Evolutionary conservation across 2,113 vertebrate genomes (phyloP), one percentile per base, ranked within the genome.

Genomic region (Mungos mungo): DNA sequence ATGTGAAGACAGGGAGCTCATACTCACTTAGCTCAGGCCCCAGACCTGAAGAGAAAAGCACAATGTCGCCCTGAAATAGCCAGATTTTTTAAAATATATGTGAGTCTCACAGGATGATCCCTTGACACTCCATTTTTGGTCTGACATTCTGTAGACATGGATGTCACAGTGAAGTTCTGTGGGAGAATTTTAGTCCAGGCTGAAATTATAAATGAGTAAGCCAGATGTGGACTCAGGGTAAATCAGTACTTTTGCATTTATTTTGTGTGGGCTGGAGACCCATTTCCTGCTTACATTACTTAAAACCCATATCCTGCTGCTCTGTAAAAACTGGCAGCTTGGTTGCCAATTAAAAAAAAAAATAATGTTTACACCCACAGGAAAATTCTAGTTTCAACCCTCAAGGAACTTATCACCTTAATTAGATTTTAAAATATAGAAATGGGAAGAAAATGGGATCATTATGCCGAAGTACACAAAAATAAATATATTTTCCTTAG

Each of bases 391-490:
- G 47, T 96, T 90, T 96, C 97, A 94, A 57, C 85, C 87, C 95
- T 94, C 81, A 96, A 94, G 88, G 94, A 97, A 93, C 94, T 45
- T 97, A 91, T 88, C 96, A 95, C 94, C 88, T 97, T 98, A 96
- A 97, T 98, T 97, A 96, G 94, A 95, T 97, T 97, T 95, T 88
- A 97, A 97, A 98, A 98, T 97, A 96, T 63, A 97, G 76, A 97
- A 96, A 97, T 88, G 81, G 71, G 80, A 92, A 97, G 92, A 96
- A 97, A 98, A 97, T 96, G 66, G 71, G 66, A 79, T 97, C 66
- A 23, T 94, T 95, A 94, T 93, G 72, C 87, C 79, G 63, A 95
- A 91, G 41, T 82, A 92, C 41, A 89, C 68, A 93, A 88, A 95
- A 93, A 97, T 90, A 97, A 97, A 90, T 87, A 71, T 95, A n/a